These are phyloP conservation scores for Platysternon megacephalum DNA, from an alignment of 2,113 vertebrate species.

Conservation along the genomic window DNA sequence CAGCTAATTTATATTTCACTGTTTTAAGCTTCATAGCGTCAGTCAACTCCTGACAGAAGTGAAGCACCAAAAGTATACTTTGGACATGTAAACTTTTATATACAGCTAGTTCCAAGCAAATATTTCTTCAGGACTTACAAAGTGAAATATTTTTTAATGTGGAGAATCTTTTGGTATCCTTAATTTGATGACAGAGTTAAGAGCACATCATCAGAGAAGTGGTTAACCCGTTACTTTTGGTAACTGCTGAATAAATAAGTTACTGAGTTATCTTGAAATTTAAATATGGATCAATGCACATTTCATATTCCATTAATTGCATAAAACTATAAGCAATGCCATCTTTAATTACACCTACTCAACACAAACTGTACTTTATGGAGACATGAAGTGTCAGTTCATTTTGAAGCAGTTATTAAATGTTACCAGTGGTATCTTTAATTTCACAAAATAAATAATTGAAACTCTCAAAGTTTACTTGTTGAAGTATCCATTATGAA, in stretches of 20 bases:
- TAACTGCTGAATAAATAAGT: background rate
- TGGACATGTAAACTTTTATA: background rate
- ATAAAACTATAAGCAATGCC: background rate
- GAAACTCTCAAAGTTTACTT: background rate
- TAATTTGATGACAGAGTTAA: background rate
- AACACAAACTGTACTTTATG: background rate
- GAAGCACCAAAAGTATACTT: background rate
- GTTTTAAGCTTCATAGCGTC: background rate
- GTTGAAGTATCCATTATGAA: background rate
- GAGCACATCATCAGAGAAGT: background rate
- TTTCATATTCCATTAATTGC: background rate
- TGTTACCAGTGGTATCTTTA: background rate
- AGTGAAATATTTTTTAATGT: background rate
- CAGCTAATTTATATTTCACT: background rate
- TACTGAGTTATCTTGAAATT: background rate
- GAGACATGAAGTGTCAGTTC: background rate
- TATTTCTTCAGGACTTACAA: background rate
- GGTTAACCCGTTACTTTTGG: accelerated
- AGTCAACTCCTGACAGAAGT: background rate
- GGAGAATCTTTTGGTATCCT: background rate
- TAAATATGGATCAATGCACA: background rate
- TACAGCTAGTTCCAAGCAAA: accelerated
- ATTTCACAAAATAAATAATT: background rate
- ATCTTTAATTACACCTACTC: background rate
- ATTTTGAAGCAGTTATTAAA: background rate